Evolutionary conservation across 1,140 invertebrate species (phyloP).

Genomic region (Zaprionus gabonicus): DNA sequence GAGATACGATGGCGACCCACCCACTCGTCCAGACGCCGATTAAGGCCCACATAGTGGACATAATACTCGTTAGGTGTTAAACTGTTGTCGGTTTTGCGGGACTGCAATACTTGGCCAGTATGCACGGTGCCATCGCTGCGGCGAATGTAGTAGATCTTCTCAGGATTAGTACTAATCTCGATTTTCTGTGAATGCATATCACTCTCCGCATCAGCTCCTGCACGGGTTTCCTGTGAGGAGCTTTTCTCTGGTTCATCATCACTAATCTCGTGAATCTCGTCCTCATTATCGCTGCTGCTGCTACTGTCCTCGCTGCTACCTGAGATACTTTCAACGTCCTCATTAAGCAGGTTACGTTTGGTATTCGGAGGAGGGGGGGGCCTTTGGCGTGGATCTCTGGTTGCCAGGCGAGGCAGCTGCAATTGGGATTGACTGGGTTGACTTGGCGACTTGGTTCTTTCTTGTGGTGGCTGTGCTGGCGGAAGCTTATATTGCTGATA

Average conservation of each 20-base stretch:
- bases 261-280: conserved; percentile 40
- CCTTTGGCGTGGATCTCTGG: conserved; percentile 53
- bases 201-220: conserved; percentile 14
- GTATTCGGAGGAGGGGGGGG: conserved; percentile 26
- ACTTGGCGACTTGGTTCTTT: too few species aligned
- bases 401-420: not conserved
- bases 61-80: conserved; percentile 94
- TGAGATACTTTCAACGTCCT: conserved; percentile 64
- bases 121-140: conserved; percentile 93
- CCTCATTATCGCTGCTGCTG: conserved; percentile 28
- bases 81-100: conserved; percentile 91
- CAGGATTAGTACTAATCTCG: conserved; percentile 86
- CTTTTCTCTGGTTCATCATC: conserved; percentile 49
- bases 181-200: conserved; percentile 47
- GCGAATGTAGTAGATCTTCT: conserved; percentile 95
- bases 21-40: conserved; percentile 98
- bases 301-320: conserved; percentile 51
- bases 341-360: conserved; percentile 34
- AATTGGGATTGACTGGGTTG: not conserved
- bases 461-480: not conserved
- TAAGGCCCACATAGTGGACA: conserved; percentile 98
- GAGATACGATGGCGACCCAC: conserved; percentile 90
- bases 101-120: conserved; percentile 95
- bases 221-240: conserved; percentile 21
- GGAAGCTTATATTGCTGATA: not conserved